phyloP scores from a whole-genome alignment of 2,797 vertebrate species.

The Pangasius macronema region DNA sequence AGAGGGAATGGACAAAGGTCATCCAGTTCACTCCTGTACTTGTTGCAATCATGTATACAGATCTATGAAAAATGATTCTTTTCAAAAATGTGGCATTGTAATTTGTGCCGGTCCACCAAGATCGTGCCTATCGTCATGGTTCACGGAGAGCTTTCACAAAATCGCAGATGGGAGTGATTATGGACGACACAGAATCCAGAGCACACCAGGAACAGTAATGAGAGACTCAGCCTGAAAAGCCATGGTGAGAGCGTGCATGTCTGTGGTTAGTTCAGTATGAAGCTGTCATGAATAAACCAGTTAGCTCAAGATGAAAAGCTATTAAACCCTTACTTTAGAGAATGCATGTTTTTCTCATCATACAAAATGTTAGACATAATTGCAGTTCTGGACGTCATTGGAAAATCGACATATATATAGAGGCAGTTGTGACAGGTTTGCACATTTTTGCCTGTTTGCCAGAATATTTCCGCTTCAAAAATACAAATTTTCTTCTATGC shows the following conservation, averaged over 20 bases:
- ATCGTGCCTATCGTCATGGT: conserved; percentile 25
- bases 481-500: background rate
- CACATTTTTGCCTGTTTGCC: conserved; percentile 1
- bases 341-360: conserved; percentile 9
- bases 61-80: background rate
- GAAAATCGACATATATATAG: conserved; percentile 9
- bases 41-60: background rate
- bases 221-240: conserved; percentile 36
- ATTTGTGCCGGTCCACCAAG: conserved; percentile 20
- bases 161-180: conserved; percentile 48
- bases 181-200: conserved; percentile 27
- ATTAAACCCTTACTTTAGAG: conserved; percentile 7
- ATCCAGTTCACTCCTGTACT: conserved; percentile 6
- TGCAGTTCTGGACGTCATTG: conserved; percentile 6
- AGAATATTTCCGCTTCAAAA: background rate
- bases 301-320: conserved; percentile 41
- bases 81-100: conserved; percentile 12
- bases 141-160: conserved; percentile 37
- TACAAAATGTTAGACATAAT: conserved; percentile 19
- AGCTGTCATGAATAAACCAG: conserved; percentile 47
- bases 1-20: conserved; percentile 19
- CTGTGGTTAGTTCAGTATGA: conserved; percentile 38
- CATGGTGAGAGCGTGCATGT: conserved; percentile 32
- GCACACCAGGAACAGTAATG: conserved; percentile 41
- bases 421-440: conserved; percentile 5